Conservation (phyloP, 2,113 vertebrate genomes). For the Prionailurus viverrinus region DNA sequence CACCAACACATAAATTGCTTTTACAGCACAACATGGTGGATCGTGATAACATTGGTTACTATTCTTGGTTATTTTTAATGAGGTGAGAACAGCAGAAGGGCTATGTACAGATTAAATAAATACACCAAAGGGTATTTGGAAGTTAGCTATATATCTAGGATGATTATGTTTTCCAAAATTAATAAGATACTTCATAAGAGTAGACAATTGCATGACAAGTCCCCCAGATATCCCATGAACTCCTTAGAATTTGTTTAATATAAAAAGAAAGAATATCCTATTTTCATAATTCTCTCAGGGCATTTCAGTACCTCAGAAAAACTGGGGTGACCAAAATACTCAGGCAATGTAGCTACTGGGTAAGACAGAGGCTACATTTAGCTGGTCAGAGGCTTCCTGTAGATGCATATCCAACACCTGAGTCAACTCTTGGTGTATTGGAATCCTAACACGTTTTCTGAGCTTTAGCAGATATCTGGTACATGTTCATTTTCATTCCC, state of each 20-base stretch:
- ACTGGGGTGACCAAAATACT: neutral
- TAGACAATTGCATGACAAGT: neutral
- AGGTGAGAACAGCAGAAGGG: neutral
- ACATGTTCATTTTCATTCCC: neutral
- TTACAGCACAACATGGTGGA: neutral
- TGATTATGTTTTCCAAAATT: neutral
- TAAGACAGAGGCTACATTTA: neutral
- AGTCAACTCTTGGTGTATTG: neutral
- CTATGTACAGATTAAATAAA: neutral
- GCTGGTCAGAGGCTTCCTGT: neutral
- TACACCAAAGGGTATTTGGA: neutral
- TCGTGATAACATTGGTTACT: neutral
- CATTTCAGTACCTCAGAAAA: constrained; percentile 9
- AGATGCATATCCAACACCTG: neutral
- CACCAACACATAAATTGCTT: neutral
- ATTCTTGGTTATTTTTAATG: constrained; percentile 34
- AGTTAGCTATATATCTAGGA: neutral
- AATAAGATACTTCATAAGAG: neutral
- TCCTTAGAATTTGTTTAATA: neutral
- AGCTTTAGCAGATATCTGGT: neutral
- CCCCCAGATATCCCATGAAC: neutral
- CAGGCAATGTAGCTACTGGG: neutral
- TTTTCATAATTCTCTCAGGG: neutral
- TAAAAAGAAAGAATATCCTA: neutral
- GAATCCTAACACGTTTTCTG: neutral